phyloP scores from a whole-genome alignment of 2,797 vertebrate genomes.

The Thaleichthys pacificus region DNA sequence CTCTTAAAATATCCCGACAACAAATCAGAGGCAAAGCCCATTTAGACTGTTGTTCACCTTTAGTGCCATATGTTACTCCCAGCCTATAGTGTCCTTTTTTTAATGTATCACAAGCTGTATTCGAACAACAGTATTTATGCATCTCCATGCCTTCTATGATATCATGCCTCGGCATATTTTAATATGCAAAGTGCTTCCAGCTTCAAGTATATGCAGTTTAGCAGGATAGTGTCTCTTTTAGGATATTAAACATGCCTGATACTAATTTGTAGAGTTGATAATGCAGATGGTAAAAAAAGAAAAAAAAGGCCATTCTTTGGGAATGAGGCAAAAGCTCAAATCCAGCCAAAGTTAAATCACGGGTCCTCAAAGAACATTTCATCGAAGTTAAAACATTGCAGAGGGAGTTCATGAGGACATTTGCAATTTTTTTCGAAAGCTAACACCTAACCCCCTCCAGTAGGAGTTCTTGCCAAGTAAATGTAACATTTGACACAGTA shows the following conservation, averaged over 20 bases:
- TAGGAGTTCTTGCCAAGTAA: conserved; percentile 50
- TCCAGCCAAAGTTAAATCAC: conserved; percentile 18
- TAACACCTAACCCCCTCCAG: conserved; percentile 34
- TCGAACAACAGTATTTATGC: conserved; percentile 52
- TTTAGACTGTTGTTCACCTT: conserved; percentile 40
- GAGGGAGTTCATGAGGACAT: conserved; percentile 30
- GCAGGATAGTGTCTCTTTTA: conserved; percentile 32
- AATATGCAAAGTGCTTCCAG: conserved; percentile 63
- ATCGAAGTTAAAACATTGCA: not conserved
- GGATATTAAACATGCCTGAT: conserved; percentile 6
- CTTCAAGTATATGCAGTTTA: conserved; percentile 59
- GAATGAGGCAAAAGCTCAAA: conserved; percentile 26
- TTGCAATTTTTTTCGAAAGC: conserved; percentile 39
- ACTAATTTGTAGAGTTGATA: conserved; percentile 10
- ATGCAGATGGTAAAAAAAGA: conserved; percentile 11
- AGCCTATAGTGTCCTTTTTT: conserved; percentile 47
- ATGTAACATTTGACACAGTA: conserved; percentile 38
- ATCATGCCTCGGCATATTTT: conserved; percentile 67
- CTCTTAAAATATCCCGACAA: conserved; percentile 20
- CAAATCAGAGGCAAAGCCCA: conserved; percentile 24
- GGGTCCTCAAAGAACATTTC: not conserved
- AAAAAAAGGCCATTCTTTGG: conserved; percentile 4
- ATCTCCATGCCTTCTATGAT: conserved; percentile 64
- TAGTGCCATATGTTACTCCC: conserved; percentile 56
- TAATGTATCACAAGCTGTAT: conserved; percentile 43